Evolutionary conservation across 2,797 vertebrate genomes (phyloP), one percentile per base, ranked within the genome.

Genomic region (Champsocephalus gunnari): DNA sequence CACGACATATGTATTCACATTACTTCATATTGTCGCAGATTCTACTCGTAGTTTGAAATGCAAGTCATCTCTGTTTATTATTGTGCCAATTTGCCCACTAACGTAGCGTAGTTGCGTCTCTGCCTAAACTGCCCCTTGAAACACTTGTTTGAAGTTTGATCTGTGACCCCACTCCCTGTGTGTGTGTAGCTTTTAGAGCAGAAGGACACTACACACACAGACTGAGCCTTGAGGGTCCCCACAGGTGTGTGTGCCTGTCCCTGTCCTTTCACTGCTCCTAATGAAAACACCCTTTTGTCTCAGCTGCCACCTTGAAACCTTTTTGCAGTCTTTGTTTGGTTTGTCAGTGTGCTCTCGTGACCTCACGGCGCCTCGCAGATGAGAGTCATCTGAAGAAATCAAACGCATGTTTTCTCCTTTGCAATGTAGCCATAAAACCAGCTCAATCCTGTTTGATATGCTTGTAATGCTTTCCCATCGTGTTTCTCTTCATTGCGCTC

Each of bases 111-210:
- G 19, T 14, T 1, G 4, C 3, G 3, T 56, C 51, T 50, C 16
- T 9, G 0, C 34, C 66, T 5, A 1, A 8, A 41, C 60, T 21
- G 11, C 32, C 57, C 11, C 34, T 19, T 14, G 8, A 12, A 43
- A 69, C 79, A 82, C 77, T 83, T 84, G 82, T 90, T 82, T 28
- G 43, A 71, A 53, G 65, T 38, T 9, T 38, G 71, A 51, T 61
- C 61, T 8, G 6, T 43, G 74, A 85, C 82, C 79, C 75, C 66
- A 59, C 68, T 81, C 34, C 65, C 17, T 38, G 54, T 87, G 82
- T 91, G 83, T 89, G 12, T 89, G 84, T 87, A 80, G 85, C 82
- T 82, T 78, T 71, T 54, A 80, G 32, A 64, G 55, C 64, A 60
- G 76, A 81, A 84, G 64, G 72, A 63, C 78, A 47, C 72, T 66